Conservation (phyloP, 2,113 vertebrate genomes). For the Sceloporus undulatus region DNA sequence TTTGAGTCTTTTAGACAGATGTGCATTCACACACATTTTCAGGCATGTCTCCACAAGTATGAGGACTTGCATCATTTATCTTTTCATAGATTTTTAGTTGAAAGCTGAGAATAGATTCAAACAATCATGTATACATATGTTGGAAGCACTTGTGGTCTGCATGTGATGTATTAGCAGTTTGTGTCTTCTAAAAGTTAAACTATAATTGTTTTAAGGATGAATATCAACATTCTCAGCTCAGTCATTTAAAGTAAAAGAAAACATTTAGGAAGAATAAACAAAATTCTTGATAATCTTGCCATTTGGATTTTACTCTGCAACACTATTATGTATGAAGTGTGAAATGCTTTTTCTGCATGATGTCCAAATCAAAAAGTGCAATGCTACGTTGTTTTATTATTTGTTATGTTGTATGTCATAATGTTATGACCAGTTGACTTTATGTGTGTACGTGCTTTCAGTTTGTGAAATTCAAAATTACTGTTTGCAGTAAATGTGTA, state of each 20-base stretch:
- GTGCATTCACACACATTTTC: not conserved
- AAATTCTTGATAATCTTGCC: constrained; percentile 30
- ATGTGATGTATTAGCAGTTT: not conserved
- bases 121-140: not conserved
- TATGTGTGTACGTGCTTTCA: not conserved
- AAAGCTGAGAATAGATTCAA: not conserved
- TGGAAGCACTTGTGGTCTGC: not conserved
- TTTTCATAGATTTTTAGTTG: not conserved
- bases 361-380: constrained; percentile 52
- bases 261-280: constrained; percentile 19
- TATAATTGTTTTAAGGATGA: not conserved
- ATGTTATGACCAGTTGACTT: constrained; percentile 58
- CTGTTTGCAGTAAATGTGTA: constrained; percentile 51
- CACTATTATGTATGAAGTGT: constrained; percentile 33
- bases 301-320: constrained; percentile 19
- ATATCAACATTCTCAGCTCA: not conserved
- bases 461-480: constrained; percentile 39
- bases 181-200: not conserved
- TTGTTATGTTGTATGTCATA: constrained; percentile 32
- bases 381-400: constrained; percentile 61
- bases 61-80: not conserved
- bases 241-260: constrained; percentile 11
- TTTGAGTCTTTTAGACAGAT: not conserved
- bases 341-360: constrained; percentile 68
- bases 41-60: constrained; percentile 1